Conservation (phyloP, 2,888 invertebrate genomes). For the Phragmatobia fuliginosa region DNA sequence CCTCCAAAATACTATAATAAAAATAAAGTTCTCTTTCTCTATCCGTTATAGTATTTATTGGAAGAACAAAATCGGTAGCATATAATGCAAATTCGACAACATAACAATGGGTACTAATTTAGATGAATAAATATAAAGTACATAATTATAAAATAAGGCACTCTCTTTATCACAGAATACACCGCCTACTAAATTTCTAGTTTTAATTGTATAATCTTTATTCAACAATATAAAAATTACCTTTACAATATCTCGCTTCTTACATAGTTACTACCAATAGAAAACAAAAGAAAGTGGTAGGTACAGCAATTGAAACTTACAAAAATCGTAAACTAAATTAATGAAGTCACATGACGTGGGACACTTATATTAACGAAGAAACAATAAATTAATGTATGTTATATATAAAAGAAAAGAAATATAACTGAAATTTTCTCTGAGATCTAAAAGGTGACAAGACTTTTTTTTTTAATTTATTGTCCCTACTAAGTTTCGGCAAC, state of each 20-base stretch:
- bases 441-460: conserved; percentile 38
- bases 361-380: conserved; percentile 20
- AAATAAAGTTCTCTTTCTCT: conserved; percentile 7
- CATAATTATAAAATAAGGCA: conserved; percentile 72
- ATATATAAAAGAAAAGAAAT: conserved; percentile 11
- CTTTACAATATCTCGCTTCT: conserved; percentile 23
- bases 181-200: conserved; percentile 59
- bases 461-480: conserved; percentile 44
- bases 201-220: conserved; percentile 41
- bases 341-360: neutral
- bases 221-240: conserved; percentile 51
- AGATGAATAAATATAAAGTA: conserved; percentile 36
- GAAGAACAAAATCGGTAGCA: conserved; percentile 16
- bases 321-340: neutral
- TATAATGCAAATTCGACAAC: conserved; percentile 20
- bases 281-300: neutral
- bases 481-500: conserved; percentile 14
- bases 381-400: conserved; percentile 42
- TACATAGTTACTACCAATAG: conserved; percentile 4
- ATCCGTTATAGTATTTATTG: conserved; percentile 1
- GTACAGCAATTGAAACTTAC: neutral
- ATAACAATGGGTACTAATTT: conserved; percentile 32
- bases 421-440: conserved; percentile 33
- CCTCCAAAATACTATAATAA: conserved; percentile 25
- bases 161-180: conserved; percentile 81